Evolutionary conservation across 2,888 invertebrate species (phyloP), one percentile per base, ranked within the genome.

Genomic region (Agonopterix arenella): DNA sequence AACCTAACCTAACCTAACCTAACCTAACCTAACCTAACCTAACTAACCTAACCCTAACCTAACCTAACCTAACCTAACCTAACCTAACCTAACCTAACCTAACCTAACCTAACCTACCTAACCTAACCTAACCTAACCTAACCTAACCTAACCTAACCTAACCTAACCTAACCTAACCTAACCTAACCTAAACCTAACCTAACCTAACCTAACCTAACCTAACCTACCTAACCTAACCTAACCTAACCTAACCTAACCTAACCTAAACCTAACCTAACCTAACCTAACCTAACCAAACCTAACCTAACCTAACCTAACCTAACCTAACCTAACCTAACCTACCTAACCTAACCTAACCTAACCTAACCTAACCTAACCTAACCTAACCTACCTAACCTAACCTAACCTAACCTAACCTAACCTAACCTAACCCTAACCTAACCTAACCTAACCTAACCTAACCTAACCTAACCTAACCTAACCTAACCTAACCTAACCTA

Each of bases 361-460:
- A 47, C 47, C 47, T 47, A 47, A 47, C 47, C 47, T 47, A 49
- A 51, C 48, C 51, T 51, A 46, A 50, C 50, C 48, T 49, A 44
- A 48, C 50, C 50, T 44, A 48, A 50, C 46, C 49, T 49, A 48
- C 50, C 50, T 44, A 48, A 50, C 46, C 49, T 49, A 49, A 49
- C 49, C 52, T 47, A 49, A 51, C 49, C 49, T 45, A 47, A 50
- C 47, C 51, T 44, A 50, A 52, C 49, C 54, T 43, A 49, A 47
- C 51, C 50, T 49, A 48, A 52, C 52, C 54, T 51, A 51, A 53
- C 48, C 51, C n/a, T 51, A 51, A 53, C 51, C 49, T 52, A 54
- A 54, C 53, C 55, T 51, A 56, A 56, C 57, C 57, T 52, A 57
- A 56, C 56, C 54, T 54, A 56, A 55, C 57, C 56, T 53, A 58